phyloP scores from a whole-genome alignment of 2,113 vertebrate species.

The Mastomys coucha region DNA sequence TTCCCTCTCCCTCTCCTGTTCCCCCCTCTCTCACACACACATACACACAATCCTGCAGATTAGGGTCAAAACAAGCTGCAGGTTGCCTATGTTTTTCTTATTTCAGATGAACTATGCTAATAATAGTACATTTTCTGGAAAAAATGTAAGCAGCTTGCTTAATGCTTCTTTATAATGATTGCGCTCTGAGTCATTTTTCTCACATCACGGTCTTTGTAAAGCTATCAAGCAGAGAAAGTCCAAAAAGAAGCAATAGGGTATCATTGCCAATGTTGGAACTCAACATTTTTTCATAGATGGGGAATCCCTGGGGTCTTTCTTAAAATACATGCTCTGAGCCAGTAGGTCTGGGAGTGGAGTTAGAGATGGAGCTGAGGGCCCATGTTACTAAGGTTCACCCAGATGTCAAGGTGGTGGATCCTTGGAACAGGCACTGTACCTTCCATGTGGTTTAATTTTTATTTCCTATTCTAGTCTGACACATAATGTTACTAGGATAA shows the following conservation, averaged over 20 bases:
- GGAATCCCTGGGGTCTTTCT: not conserved
- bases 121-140: not conserved
- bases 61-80: constrained; percentile 41
- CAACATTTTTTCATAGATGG: not conserved
- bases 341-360: not conserved
- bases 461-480: constrained; percentile 8
- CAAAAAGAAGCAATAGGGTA: not conserved
- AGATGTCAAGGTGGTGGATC: not conserved
- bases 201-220: not conserved
- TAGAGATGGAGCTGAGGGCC: not conserved
- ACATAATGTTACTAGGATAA: not conserved
- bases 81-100: not conserved
- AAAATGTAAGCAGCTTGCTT: not conserved
- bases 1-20: not conserved
- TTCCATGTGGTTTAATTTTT: not conserved
- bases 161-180: not conserved
- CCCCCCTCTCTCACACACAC: no score
- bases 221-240: not conserved
- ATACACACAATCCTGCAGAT: not conserved
- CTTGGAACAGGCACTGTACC: not conserved
- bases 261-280: not conserved
- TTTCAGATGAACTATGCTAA: not conserved
- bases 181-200: not conserved
- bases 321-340: not conserved
- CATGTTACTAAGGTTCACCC: not conserved